These are phyloP conservation scores for Plecotus auritus DNA, from an alignment of 2,113 vertebrate genomes.

Conservation along the genomic window DNA sequence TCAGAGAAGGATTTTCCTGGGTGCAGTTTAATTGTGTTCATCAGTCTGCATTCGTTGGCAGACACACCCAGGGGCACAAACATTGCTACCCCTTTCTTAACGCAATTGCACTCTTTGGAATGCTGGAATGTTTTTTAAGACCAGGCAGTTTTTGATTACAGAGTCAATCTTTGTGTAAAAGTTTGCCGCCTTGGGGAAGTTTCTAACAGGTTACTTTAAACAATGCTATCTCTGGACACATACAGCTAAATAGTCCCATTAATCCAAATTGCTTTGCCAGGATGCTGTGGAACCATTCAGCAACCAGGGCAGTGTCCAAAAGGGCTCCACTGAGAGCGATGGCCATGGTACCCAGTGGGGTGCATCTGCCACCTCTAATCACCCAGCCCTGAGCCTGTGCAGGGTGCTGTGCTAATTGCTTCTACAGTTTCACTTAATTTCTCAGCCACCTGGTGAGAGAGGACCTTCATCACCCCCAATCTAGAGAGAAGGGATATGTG, in stretches of 20 bases:
- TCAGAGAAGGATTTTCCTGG: background rate
- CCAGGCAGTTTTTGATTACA: constrained; percentile 69
- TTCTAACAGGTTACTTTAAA: constrained; percentile 50
- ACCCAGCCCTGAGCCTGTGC: fast-evolving
- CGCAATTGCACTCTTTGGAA: constrained; percentile 60
- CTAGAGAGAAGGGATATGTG: background rate
- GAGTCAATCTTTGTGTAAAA: constrained; percentile 67
- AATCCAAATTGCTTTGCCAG: constrained; percentile 26
- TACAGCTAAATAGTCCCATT: constrained; percentile 43
- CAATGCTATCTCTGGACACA: constrained; percentile 56
- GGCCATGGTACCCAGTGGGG: fast-evolving
- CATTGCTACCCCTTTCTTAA: constrained; percentile 56
- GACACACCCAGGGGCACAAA: constrained; percentile 70
- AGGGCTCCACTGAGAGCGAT: background rate
- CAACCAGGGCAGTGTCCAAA: background rate
- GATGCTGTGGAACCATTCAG: background rate
- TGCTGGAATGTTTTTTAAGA: constrained; percentile 61
- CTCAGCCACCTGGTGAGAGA: background rate
- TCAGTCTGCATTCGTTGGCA: constrained; percentile 67
- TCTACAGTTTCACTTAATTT: background rate
- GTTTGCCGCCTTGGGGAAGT: constrained; percentile 59
- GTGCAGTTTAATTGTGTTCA: constrained; percentile 51
- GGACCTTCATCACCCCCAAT: background rate
- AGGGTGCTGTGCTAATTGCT: background rate
- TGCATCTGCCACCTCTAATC: background rate